Evolutionary conservation across 2,888 invertebrate genomes (phyloP).

Genomic region (Nomada goodeniana): DNA sequence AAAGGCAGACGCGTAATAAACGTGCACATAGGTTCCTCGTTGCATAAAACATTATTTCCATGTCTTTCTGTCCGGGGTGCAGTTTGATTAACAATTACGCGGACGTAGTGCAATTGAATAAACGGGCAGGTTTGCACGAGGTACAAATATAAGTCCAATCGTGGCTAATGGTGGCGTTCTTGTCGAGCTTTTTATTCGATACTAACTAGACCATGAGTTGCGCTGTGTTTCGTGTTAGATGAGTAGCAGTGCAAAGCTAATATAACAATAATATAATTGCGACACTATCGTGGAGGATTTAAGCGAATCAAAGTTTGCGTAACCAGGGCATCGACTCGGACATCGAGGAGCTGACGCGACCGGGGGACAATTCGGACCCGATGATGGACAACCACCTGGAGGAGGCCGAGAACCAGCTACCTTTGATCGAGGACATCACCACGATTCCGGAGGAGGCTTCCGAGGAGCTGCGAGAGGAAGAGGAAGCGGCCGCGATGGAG

Average conservation of each 20-base stretch:
- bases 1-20: not conserved
- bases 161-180: too few species aligned
- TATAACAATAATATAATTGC: not conserved
- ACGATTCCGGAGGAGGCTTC: constrained; percentile 86
- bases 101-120: too few species aligned
- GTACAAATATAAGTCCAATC: too few species aligned
- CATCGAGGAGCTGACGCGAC: constrained; percentile 92
- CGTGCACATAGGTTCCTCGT: not conserved
- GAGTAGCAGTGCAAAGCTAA: not conserved
- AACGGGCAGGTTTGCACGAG: too few species aligned
- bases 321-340: constrained; percentile 93
- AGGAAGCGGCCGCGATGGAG: constrained; percentile 85
- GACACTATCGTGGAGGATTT: not conserved
- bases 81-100: too few species aligned
- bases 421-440: constrained; percentile 81
- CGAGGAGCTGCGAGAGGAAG: constrained; percentile 86
- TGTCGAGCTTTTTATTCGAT: too few species aligned
- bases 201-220: too few species aligned
- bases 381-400: constrained; percentile 79
- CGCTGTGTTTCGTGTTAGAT: too few species aligned
- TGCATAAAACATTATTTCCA: not conserved
- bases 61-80: not conserved
- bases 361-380: constrained; percentile 86
- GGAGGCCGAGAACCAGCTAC: constrained; percentile 78
- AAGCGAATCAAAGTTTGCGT: not conserved